Percentiles rank a stretch among this genome's conserved stretches.
Conservation (phyloP, 2,888 invertebrate species). For the Subacronicta megacephala region DNA sequence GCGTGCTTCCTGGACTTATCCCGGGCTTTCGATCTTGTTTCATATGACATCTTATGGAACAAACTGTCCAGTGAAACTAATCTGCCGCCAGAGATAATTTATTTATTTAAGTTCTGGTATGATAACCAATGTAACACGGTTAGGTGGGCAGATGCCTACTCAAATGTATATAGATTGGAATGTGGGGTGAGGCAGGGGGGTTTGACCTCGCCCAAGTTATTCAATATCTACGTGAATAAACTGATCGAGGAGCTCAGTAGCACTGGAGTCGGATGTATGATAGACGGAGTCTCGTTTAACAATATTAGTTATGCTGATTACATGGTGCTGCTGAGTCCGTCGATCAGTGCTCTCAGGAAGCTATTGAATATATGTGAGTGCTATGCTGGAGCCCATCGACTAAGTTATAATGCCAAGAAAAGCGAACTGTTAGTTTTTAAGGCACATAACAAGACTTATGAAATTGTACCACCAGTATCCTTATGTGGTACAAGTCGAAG, state of each 20-base stretch:
- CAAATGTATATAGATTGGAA: slow-evolving; percentile 3
- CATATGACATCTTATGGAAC: neutral
- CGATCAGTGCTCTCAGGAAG: neutral
- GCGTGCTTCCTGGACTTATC: neutral
- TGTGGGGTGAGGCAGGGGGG: slow-evolving; percentile 12
- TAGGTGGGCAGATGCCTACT: neutral
- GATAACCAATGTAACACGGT: neutral
- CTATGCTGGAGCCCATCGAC: slow-evolving; percentile 1
- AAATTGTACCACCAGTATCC: neutral
- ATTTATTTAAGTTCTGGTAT: slow-evolving; percentile 1
- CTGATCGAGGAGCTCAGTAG: slow-evolving; percentile 7
- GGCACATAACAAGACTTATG: neutral
- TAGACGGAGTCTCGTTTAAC: neutral
- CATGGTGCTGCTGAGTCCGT: slow-evolving; percentile 6
- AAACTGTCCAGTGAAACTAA: neutral
- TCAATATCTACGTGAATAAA: neutral
- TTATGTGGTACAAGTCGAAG: neutral
- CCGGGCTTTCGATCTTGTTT: neutral
- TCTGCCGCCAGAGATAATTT: neutral
- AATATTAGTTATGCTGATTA: slow-evolving; percentile 7
- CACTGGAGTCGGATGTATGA: neutral
- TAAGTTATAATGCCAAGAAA: slow-evolving; percentile 4
- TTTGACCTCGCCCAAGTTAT: neutral
- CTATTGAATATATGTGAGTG: neutral
- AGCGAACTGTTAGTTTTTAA: neutral